phyloP scores from a whole-genome alignment of 92 coral and sea anemone species.

The Phymanthus crucifer region DNA sequence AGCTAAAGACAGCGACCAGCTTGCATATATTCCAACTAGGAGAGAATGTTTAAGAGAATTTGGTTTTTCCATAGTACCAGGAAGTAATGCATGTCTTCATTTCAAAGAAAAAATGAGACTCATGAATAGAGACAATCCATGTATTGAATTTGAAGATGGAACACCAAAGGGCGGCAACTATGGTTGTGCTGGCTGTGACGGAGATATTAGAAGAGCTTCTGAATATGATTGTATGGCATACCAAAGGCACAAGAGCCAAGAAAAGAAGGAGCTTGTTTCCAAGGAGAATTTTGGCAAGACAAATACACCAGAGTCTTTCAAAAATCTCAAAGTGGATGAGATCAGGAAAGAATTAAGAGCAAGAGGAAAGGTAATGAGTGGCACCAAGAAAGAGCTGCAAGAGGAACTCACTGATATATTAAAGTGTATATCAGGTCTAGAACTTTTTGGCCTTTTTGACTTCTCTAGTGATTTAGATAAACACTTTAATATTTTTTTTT shows the following conservation, averaged over 20 bases:
- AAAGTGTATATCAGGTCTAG: too few species aligned
- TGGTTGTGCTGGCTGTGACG: background rate
- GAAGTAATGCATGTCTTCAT: background rate
- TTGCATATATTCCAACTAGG: background rate
- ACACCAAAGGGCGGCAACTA: background rate
- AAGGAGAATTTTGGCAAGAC: background rate
- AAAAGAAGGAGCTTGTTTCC: background rate
- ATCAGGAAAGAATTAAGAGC: background rate
- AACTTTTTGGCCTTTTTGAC: too few species aligned
- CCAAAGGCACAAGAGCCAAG: background rate
- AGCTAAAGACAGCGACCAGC: conserved; percentile 40
- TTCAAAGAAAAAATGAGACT: background rate
- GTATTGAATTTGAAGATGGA: background rate
- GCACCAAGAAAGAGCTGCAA: background rate
- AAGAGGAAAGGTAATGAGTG: background rate
- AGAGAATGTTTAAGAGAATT: background rate
- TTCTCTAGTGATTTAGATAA: too few species aligned
- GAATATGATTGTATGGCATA: background rate
- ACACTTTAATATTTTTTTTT: too few species aligned
- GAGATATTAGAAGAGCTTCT: background rate
- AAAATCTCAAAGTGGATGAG: background rate
- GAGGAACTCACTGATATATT: background rate
- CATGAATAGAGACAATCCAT: background rate
- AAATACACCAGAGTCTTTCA: background rate
- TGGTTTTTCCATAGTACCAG: background rate